Conservation (phyloP, 2,888 invertebrate genomes). For the Cheilosia vernalis region DNA sequence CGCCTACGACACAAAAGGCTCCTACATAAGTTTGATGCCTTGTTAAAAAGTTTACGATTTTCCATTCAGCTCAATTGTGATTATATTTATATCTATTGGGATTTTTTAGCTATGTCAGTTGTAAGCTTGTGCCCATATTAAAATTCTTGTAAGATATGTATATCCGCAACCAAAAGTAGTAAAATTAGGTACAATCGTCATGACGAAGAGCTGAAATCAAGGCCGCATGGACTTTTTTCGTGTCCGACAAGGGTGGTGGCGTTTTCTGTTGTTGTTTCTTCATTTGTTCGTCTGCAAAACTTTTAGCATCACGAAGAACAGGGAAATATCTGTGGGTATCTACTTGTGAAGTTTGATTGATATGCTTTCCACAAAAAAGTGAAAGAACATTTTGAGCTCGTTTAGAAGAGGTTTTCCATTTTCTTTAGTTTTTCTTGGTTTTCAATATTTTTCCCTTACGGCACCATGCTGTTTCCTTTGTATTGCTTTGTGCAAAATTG, state of each 20-base stretch:
- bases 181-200: not conserved
- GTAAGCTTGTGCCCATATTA: not conserved
- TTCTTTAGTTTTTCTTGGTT: not conserved
- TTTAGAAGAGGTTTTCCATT: not conserved
- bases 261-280: not conserved
- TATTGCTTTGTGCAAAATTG: slow-evolving; percentile 7
- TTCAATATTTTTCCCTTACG: not conserved
- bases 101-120: not conserved
- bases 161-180: slow-evolving; percentile 5
- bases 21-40: not conserved
- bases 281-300: not conserved
- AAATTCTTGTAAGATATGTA: slow-evolving; percentile 3
- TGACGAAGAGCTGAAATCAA: slow-evolving; percentile 3
- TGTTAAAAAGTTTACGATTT: not conserved
- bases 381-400: not conserved
- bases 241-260: not conserved
- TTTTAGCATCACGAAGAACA: slow-evolving; percentile 26
- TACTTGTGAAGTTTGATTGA: slow-evolving; percentile 43
- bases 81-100: not conserved
- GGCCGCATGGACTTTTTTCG: not conserved
- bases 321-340: slow-evolving; percentile 18
- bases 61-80: not conserved
- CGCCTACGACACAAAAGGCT: not conserved
- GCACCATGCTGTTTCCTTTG: not conserved
- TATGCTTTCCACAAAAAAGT: slow-evolving; percentile 10